Evolutionary conservation across 1,140 invertebrate species (phyloP).

Genomic region (Anagrus nilaparvatae): DNA sequence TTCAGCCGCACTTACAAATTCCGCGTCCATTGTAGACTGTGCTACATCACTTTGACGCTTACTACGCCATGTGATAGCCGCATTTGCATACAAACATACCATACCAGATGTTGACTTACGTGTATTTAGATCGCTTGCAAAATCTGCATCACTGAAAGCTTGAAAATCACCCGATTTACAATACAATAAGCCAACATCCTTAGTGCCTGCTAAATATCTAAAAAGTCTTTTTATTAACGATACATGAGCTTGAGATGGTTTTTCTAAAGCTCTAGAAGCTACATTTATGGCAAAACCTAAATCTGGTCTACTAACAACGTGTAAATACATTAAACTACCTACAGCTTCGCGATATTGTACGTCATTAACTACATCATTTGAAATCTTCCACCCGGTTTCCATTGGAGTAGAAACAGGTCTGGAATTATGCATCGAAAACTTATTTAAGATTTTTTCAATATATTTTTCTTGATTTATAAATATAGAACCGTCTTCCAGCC

Average conservation of each 20-base stretch:
- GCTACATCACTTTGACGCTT: not conserved
- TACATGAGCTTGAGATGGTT: not conserved
- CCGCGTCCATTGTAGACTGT: not conserved
- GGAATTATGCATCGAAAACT: no score
- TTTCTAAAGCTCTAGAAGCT: not conserved
- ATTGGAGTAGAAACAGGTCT: no score
- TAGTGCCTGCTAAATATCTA: not conserved
- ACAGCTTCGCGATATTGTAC: not conserved
- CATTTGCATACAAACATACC: conserved; percentile 18
- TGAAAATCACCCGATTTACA: not conserved
- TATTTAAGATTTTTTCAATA: no score
- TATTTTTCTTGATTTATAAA: no score
- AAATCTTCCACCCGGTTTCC: not conserved
- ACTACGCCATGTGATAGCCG: conserved; percentile 12
- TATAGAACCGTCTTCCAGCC: no score
- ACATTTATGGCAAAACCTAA: not conserved
- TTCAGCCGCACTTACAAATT: not conserved
- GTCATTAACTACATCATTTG: not conserved
- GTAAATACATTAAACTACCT: not conserved
- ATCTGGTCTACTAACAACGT: not conserved
- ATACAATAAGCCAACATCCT: not conserved
- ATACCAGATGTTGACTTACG: conserved; percentile 20
- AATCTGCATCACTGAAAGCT: conserved; percentile 19
- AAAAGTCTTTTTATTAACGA: not conserved
- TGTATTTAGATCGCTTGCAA: conserved; percentile 21